Percentiles rank a stretch among this genome's conserved stretches.
Evolutionary conservation across 2,888 invertebrate species (phyloP).

Genomic region (Itoplectis maculator): DNA sequence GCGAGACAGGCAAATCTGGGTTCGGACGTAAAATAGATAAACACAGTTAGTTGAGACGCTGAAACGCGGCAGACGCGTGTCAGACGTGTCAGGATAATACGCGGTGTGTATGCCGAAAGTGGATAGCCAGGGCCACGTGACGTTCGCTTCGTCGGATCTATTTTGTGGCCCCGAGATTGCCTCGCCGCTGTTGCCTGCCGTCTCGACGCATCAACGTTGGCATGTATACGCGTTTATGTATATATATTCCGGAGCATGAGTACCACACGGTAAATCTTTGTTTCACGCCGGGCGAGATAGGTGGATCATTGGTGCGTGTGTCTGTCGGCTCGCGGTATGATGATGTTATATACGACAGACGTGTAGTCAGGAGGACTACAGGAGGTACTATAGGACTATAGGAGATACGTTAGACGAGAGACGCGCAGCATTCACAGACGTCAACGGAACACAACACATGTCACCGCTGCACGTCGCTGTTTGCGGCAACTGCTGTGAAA

Average conservation of each 20-base stretch:
- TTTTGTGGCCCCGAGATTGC: slow-evolving; percentile 72
- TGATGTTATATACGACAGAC: slow-evolving; percentile 21
- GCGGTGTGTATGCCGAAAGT: slow-evolving; percentile 71
- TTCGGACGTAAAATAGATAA: neutral
- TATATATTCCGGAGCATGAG: neutral
- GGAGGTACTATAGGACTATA: slow-evolving; percentile 20
- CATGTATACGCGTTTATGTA: neutral
- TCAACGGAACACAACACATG: neutral
- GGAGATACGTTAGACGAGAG: slow-evolving; percentile 38
- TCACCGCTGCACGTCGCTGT: slow-evolving; percentile 4
- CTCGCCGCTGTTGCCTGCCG: slow-evolving; percentile 28
- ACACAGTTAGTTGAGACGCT: neutral
- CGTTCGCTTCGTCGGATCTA: slow-evolving; percentile 78
- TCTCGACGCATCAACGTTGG: slow-evolving; percentile 33
- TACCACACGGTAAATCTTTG: slow-evolving; percentile 48
- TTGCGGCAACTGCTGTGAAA: slow-evolving; percentile 7
- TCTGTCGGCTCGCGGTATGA: slow-evolving; percentile 62
- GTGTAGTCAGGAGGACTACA: slow-evolving; percentile 29
- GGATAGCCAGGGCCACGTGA: slow-evolving; percentile 71
- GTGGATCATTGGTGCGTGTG: slow-evolving; percentile 57
- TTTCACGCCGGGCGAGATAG: slow-evolving; percentile 43
- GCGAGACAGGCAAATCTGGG: neutral
- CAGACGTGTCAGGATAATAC: slow-evolving; percentile 56
- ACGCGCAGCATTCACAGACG: slow-evolving; percentile 41
- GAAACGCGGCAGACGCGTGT: slow-evolving; percentile 50